A percentile compares a stretch with the other conserved stretches of the same genome.
Conservation (phyloP, 2,113 vertebrate species). For the Sapajus apella region DNA sequence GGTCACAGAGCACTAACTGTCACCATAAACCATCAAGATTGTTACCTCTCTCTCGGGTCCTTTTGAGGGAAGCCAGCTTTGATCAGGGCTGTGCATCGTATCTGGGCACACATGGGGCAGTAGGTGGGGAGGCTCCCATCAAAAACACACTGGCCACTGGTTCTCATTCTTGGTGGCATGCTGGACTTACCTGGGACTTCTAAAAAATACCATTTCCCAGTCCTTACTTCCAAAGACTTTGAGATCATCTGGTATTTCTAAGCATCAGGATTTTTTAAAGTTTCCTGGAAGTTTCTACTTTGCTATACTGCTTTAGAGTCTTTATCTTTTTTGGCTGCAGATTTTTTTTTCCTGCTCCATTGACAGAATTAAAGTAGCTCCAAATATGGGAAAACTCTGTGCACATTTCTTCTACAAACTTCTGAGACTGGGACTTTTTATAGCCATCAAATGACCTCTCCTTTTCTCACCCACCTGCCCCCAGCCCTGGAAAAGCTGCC, state of each 20-base stretch:
- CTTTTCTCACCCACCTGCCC: accelerated
- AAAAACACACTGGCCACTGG: accelerated
- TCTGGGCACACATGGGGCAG: accelerated
- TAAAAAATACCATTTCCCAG: not conserved
- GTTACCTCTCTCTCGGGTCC: not conserved
- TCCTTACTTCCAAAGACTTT: not conserved
- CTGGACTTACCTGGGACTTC: not conserved
- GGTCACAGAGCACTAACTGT: slow-evolving; percentile 7
- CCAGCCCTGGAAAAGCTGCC: not conserved
- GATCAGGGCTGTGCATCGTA: not conserved
- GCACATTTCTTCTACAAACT: not conserved
- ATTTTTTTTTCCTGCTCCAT: too few relatives aligned
- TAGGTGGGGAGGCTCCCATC: not conserved
- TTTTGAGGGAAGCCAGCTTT: not conserved
- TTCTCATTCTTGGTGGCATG: not conserved
- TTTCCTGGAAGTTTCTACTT: not conserved
- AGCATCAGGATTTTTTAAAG: not conserved
- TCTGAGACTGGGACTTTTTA: not conserved
- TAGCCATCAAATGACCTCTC: not conserved
- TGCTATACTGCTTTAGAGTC: not conserved
- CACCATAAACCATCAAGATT: not conserved
- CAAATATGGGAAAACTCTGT: not conserved
- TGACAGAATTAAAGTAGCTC: not conserved
- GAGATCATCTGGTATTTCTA: not conserved
- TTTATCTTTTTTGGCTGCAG: not conserved